A percentile compares a stretch with the other conserved stretches of the same genome.
These are phyloP conservation scores for Nymphalis c-album DNA, from an alignment of 2,888 invertebrate species.

Conservation along the genomic window DNA sequence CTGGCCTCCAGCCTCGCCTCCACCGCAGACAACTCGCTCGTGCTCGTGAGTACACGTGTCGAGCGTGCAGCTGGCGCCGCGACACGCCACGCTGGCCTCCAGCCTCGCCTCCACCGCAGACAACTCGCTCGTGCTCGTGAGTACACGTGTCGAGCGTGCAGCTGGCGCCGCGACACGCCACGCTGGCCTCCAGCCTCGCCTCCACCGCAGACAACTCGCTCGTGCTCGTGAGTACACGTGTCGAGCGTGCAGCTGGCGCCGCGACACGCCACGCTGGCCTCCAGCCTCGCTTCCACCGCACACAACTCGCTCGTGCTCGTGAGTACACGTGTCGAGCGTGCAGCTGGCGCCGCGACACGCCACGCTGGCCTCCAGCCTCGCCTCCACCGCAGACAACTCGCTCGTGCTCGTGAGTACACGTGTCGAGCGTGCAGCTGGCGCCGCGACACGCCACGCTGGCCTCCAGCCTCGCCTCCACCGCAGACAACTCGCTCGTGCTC, in stretches of 20 bases:
- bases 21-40: conserved; percentile 74
- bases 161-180: conserved; percentile 52
- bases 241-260: conserved; percentile 12
- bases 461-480: conserved; percentile 73
- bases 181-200: conserved; percentile 72
- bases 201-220: conserved; percentile 77
- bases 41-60: conserved; percentile 52
- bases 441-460: conserved; percentile 66
- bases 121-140: conserved; percentile 68
- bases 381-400: conserved; percentile 76
- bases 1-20: conserved; percentile 74
- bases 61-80: conserved; percentile 29
- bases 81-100: conserved; percentile 70
- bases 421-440: conserved; percentile 11
- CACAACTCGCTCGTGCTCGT: conserved; percentile 73
- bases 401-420: conserved; percentile 58
- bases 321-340: conserved; percentile 36
- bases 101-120: conserved; percentile 75
- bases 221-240: conserved; percentile 52
- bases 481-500: conserved; percentile 71
- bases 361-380: conserved; percentile 71
- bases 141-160: conserved; percentile 32
- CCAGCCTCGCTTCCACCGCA: conserved; percentile 73
- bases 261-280: conserved; percentile 69
- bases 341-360: conserved; percentile 49